These are phyloP conservation scores for Scarus forsteni DNA, from an alignment of 2,797 vertebrate species.

Conservation along the genomic window DNA sequence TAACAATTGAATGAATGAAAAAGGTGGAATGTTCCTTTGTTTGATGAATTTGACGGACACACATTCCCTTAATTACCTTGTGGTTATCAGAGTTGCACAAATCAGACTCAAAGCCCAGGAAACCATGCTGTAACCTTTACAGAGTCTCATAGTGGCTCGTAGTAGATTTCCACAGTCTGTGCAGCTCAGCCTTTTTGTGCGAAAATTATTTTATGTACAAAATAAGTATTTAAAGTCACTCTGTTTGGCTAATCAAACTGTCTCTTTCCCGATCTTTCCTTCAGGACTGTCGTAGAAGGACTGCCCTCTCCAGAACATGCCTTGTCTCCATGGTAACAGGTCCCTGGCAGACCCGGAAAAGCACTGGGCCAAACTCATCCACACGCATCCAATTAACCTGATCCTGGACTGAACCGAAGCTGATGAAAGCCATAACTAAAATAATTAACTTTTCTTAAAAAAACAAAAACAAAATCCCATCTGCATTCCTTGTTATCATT, in stretches of 20 bases:
- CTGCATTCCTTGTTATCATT: background rate
- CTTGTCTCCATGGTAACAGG: slow-evolving; percentile 71
- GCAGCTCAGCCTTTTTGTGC: slow-evolving; percentile 5
- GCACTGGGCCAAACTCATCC: slow-evolving; percentile 22
- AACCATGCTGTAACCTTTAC: background rate
- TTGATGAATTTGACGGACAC: too few species aligned
- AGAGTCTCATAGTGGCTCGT: background rate
- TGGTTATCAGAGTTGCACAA: background rate
- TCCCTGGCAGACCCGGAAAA: slow-evolving; percentile 51
- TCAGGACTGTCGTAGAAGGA: slow-evolving; percentile 48
- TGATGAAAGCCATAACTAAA: slow-evolving; percentile 2
- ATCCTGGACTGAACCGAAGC: slow-evolving; percentile 27
- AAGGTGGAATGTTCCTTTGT: too few species aligned
- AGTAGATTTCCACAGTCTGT: background rate
- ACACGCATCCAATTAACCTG: slow-evolving; percentile 32
- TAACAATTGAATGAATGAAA: too few species aligned
- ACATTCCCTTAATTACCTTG: background rate
- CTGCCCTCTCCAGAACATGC: slow-evolving; percentile 53
- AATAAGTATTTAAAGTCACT: slow-evolving; percentile 16
- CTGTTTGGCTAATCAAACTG: slow-evolving; percentile 17
- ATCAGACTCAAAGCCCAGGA: background rate
- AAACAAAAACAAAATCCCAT: too few species aligned
- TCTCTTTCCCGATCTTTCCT: slow-evolving; percentile 19
- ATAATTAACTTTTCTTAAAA: background rate
- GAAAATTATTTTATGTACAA: slow-evolving; percentile 11